phyloP scores from a whole-genome alignment of 2,797 vertebrate species.

The Fundulus diaphanus region DNA sequence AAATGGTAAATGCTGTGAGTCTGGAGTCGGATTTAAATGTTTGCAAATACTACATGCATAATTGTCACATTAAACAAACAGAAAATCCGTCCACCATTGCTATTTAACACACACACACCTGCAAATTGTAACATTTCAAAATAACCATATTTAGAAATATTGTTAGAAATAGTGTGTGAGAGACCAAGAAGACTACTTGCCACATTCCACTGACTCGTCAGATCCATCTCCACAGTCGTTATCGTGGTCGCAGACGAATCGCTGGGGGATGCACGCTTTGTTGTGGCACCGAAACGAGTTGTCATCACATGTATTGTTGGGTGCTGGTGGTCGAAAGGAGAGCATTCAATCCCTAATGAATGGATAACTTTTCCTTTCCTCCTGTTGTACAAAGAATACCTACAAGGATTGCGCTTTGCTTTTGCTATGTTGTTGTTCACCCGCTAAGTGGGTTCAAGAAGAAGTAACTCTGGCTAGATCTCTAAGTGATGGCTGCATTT shows the following conservation, averaged over 20 bases:
- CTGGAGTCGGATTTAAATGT: too few species aligned
- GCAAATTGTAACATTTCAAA: conserved; percentile 18
- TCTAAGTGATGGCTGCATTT: conserved; percentile 3
- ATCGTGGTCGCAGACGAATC: conserved; percentile 95
- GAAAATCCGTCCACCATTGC: background rate
- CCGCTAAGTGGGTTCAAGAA: conserved; percentile 15
- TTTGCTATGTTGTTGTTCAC: background rate
- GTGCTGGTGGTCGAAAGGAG: conserved; percentile 80
- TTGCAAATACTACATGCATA: too few species aligned
- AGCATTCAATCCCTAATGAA: conserved; percentile 18
- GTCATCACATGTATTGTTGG: conserved; percentile 97
- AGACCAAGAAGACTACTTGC: conserved; percentile 77
- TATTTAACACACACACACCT: background rate
- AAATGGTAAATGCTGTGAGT: background rate
- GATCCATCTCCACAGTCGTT: conserved; percentile 97
- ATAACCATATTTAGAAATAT: background rate
- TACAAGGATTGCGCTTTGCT: conserved; percentile 10
- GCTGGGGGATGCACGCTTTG: conserved; percentile 92
- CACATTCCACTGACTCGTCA: conserved; percentile 94
- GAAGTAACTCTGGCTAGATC: conserved; percentile 12
- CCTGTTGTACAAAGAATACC: conserved; percentile 9
- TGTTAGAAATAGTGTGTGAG: conserved; percentile 7
- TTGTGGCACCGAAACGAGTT: conserved; percentile 93
- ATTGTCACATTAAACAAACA: too few species aligned
- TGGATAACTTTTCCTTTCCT: conserved; percentile 9